Evolutionary conservation across 2,797 vertebrate genomes (phyloP).

Genomic region (Hydrolagus colliei): DNA sequence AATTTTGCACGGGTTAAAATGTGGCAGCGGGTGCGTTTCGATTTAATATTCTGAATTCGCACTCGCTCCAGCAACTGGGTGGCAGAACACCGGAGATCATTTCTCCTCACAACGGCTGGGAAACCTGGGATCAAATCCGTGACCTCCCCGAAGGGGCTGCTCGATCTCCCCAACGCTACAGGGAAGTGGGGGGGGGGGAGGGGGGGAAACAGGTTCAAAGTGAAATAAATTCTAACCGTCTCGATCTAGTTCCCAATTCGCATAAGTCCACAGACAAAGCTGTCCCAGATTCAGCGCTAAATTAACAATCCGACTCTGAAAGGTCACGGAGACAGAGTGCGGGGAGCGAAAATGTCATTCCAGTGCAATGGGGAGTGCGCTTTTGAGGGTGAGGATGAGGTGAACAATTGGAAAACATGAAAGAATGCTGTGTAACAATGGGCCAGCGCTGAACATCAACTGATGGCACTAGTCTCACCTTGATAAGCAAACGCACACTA

Average conservation of each 20-base stretch:
- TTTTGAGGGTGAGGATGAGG: conserved; percentile 7
- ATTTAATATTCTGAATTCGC: background rate
- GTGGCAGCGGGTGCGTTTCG: background rate
- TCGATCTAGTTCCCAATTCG: conserved; percentile 15
- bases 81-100: background rate
- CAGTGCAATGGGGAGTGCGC: background rate
- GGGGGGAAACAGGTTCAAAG: conserved; percentile 3
- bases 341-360: conserved; percentile 22
- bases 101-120: no score
- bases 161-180: conserved; percentile 9
- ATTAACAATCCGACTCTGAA: conserved; percentile 15
- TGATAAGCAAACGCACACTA: background rate
- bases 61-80: background rate
- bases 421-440: background rate
- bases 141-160: background rate
- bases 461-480: background rate
- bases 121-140: conserved; percentile 5
- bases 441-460: background rate
- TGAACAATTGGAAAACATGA: background rate
- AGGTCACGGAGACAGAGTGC: conserved; percentile 11
- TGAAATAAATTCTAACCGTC: conserved; percentile 24
- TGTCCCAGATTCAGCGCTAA: conserved; percentile 18
- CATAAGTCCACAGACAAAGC: conserved; percentile 23
- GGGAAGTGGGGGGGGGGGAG: no score
- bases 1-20: background rate